A percentile compares a stretch with the other conserved stretches of the same genome.
These are phyloP conservation scores for Podotricha telesiphe DNA, from an alignment of 2,888 invertebrate genomes.

Conservation along the genomic window DNA sequence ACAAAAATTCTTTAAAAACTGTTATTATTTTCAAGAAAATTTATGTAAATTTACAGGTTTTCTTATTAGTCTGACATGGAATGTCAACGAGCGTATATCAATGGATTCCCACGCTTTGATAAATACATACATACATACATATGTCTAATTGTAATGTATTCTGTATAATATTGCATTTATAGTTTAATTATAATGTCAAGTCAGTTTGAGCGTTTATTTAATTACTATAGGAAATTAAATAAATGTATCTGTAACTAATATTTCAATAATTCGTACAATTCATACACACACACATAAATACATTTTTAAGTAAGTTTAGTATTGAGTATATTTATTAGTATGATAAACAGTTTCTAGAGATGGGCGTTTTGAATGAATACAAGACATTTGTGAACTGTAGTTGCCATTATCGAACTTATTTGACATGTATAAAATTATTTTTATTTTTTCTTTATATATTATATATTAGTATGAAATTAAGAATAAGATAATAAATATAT, in stretches of 20 bases:
- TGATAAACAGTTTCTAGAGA: too few relatives aligned
- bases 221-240: neutral
- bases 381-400: too few relatives aligned
- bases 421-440: too few relatives aligned
- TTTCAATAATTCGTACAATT: neutral
- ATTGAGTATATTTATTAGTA: too few relatives aligned
- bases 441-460: too few relatives aligned
- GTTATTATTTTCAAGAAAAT: neutral
- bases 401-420: too few relatives aligned
- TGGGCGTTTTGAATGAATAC: too few relatives aligned
- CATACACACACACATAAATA: too few relatives aligned
- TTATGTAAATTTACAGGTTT: neutral
- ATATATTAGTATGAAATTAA: too few relatives aligned
- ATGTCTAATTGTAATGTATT: neutral
- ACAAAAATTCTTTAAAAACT: too few relatives aligned
- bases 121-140: neutral
- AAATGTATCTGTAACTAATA: neutral
- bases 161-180: neutral
- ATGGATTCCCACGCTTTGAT: conserved; percentile 7
- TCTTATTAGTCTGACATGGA: neutral
- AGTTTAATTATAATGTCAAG: neutral
- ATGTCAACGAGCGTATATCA: neutral
- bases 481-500: too few relatives aligned
- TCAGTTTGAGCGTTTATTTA: neutral
- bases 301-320: too few relatives aligned